Percentiles rank a stretch among this genome's conserved stretches.
Conservation (phyloP, 2,797 vertebrate species). For the Heterohyrax brucei region DNA sequence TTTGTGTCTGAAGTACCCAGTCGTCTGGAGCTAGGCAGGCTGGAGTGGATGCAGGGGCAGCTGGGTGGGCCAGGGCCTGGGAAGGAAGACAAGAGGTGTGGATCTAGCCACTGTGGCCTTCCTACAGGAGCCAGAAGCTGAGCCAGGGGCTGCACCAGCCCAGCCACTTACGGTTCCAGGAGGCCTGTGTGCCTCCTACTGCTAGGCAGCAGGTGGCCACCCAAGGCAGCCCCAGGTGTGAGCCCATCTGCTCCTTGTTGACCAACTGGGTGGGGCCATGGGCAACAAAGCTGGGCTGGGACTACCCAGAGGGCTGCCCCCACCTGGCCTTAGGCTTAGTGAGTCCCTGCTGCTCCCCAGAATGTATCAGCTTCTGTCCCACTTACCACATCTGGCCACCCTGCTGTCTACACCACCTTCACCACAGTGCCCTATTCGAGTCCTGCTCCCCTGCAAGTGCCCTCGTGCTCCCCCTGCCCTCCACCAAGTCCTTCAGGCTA, state of each 20-base stretch:
- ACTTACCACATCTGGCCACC: background rate
- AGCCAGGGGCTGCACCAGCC: background rate
- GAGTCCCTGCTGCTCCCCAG: background rate
- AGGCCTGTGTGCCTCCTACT: background rate
- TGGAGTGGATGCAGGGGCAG: too few relatives aligned
- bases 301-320: background rate
- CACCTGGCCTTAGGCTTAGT: background rate
- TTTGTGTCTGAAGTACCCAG: too few relatives aligned
- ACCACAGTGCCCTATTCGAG: background rate
- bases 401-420: background rate
- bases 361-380: background rate
- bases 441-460: background rate
- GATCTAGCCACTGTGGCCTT: background rate
- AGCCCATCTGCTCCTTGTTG: background rate
- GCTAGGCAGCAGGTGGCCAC: background rate
- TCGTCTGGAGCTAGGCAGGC: background rate
- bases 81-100: background rate
- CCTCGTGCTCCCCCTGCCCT: background rate
- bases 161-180: background rate
- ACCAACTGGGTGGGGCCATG: background rate
- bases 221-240: background rate
- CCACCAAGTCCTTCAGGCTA: background rate
- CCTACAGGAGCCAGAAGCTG: too few relatives aligned
- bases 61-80: too few relatives aligned
- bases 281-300: background rate